phyloP scores from a whole-genome alignment of 2,113 vertebrate genomes.

The Spilogale gracilis region DNA sequence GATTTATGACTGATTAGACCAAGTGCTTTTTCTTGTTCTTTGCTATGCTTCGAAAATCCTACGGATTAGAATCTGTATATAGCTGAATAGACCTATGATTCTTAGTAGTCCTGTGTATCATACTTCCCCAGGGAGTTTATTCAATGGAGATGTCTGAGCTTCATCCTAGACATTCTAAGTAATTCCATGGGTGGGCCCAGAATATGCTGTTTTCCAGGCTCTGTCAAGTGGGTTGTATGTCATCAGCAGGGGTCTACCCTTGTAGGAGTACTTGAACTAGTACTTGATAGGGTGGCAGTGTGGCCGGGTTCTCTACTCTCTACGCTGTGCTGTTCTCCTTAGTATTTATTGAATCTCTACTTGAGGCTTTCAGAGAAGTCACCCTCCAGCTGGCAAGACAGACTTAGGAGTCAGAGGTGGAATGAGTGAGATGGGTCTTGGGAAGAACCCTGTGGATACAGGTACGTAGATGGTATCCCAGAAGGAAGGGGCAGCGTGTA shows the following conservation, averaged over 20 bases:
- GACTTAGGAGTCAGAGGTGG: background rate
- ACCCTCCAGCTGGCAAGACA: background rate
- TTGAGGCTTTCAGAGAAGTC: background rate
- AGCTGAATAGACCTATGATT: background rate
- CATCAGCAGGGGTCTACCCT: background rate
- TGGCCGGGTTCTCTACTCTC: background rate
- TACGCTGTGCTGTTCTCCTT: background rate
- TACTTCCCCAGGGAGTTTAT: background rate
- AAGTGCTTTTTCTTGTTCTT: constrained; percentile 27
- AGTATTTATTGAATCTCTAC: background rate
- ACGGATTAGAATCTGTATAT: background rate
- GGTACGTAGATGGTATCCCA: background rate
- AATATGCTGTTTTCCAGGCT: background rate
- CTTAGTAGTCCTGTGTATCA: background rate
- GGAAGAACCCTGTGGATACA: background rate
- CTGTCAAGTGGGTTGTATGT: background rate
- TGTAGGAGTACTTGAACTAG: background rate
- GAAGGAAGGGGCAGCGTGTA: background rate
- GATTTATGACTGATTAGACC: background rate
- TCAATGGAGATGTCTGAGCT: background rate
- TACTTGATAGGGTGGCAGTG: background rate
- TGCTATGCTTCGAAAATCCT: background rate
- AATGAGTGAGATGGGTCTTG: background rate
- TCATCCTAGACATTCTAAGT: background rate
- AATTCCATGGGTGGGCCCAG: background rate